A percentile compares a stretch with the other conserved stretches of the same genome.
These are phyloP conservation scores for Dicaeum eximium DNA, from an alignment of 2,113 vertebrate species.

Conservation along the genomic window DNA sequence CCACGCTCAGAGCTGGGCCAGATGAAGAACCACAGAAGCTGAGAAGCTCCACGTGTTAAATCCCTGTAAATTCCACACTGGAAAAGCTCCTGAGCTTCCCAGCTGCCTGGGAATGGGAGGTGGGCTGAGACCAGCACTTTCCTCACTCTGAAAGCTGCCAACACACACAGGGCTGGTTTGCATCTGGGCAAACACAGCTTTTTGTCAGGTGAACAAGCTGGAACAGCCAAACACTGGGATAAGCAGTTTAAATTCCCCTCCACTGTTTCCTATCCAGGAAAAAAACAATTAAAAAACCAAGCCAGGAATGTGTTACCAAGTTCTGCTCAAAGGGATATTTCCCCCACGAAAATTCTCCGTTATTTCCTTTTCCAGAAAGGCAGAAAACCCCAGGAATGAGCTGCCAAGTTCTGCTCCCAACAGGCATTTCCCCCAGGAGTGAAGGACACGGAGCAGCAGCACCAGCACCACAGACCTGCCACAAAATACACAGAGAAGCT, in stretches of 20 bases:
- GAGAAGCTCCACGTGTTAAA: not conserved
- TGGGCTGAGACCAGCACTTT: not conserved
- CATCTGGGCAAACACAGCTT: not conserved
- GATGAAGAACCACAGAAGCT: not conserved
- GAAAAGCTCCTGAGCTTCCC: not conserved
- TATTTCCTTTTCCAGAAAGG: not conserved
- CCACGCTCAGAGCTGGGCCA: not conserved
- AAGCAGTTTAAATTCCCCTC: not conserved
- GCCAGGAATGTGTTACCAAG: not conserved
- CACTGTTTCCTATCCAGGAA: not conserved
- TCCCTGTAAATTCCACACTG: accelerated
- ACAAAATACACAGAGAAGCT: not conserved
- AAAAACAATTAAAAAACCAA: too few species aligned
- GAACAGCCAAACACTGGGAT: not conserved
- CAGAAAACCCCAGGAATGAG: not conserved
- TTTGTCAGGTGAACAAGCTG: not conserved
- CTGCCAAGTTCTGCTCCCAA: not conserved
- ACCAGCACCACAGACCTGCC: not conserved
- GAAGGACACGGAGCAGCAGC: not conserved
- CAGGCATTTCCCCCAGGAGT: too few species aligned
- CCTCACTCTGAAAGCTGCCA: not conserved
- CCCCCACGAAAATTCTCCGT: not conserved
- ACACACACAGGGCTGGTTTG: not conserved
- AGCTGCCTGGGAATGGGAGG: not conserved
- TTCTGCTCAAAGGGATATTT: not conserved